Evolutionary conservation across 2,113 vertebrate species (phyloP).

Genomic region (Bufo bufo): DNA sequence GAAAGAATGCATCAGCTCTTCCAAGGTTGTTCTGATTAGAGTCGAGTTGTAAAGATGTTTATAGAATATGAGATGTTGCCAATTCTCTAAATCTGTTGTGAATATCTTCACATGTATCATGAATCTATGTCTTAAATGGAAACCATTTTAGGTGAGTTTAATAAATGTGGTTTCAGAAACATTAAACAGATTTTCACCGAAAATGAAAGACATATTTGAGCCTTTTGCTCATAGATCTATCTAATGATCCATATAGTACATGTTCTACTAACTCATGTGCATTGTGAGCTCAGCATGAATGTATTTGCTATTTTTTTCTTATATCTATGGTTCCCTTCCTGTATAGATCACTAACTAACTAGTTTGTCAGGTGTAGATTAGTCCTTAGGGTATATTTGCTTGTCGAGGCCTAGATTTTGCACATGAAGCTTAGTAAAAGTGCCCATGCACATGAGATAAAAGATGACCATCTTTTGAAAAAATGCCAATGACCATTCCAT

Average conservation of each 20-base stretch:
- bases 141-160: constrained; percentile 9
- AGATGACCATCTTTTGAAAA: no score
- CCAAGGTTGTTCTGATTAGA: constrained; percentile 49
- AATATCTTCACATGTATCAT: constrained; percentile 44
- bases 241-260: background rate
- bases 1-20: constrained; percentile 47
- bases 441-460: no score
- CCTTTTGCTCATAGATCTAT: background rate
- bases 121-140: constrained; percentile 15
- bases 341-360: no score
- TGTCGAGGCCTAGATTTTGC: no score
- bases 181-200: constrained; percentile 6
- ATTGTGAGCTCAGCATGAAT: background rate
- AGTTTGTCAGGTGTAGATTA: no score
- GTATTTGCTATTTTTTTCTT: background rate
- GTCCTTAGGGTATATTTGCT: no score
- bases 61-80: constrained; percentile 43
- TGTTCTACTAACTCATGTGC: background rate
- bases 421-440: no score
- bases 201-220: constrained; percentile 16
- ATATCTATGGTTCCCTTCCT: background rate
- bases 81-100: constrained; percentile 17
- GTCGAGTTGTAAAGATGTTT: constrained; percentile 50
- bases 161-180: background rate
- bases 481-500: no score